Conservation (phyloP, 2,888 invertebrate species). For the Piscicola geometra region DNA sequence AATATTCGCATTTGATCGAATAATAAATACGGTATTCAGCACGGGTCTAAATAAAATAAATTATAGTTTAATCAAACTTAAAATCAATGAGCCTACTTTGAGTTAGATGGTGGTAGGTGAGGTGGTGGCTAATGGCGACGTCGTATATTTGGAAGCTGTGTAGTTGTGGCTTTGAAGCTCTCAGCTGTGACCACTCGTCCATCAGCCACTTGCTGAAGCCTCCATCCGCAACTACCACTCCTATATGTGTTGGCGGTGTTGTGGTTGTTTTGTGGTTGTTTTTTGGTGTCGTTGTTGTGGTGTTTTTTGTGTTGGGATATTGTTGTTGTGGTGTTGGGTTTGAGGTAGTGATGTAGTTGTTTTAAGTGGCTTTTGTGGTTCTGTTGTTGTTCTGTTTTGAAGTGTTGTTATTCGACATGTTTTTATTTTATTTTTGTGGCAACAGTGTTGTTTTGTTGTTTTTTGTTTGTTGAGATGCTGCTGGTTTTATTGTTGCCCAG, state of each 20-base stretch:
- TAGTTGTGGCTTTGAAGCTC: neutral
- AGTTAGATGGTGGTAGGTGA: neutral
- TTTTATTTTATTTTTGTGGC: neutral
- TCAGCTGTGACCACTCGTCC: neutral
- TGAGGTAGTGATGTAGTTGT: neutral
- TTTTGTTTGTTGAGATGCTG: too few relatives aligned
- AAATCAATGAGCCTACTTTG: too few relatives aligned
- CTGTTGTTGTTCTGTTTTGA: neutral
- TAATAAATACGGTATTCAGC: neutral
- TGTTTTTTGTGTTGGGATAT: neutral
- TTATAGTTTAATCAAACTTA: too few relatives aligned
- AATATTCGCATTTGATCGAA: too few relatives aligned
- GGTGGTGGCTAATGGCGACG: neutral
- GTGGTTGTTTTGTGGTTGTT: neutral
- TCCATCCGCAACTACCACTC: neutral
- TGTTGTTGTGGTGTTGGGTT: neutral
- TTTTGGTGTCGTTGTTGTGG: neutral
- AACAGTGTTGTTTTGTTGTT: too few relatives aligned
- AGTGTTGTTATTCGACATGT: neutral
- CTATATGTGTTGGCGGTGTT: neutral
- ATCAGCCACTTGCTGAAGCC: neutral
- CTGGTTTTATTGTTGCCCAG: too few relatives aligned
- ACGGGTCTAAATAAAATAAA: too few relatives aligned
- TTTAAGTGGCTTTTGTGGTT: neutral
- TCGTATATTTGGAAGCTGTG: neutral